Base-by-base conservation (phyloP, 2,888 invertebrate species). In the Serrognathus titanus region DNA sequence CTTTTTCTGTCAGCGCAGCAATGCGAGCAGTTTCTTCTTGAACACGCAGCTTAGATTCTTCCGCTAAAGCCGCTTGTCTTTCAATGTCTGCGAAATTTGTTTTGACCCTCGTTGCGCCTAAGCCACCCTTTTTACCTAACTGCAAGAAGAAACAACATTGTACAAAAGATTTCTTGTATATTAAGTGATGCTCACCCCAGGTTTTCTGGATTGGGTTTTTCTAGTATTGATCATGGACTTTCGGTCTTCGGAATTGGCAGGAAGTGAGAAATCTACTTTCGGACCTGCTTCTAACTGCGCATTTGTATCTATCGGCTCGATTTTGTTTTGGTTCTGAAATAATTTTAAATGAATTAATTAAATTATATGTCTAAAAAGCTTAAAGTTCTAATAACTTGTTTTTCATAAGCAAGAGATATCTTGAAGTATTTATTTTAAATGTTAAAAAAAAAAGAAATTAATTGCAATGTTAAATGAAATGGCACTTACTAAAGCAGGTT, bases 1-100 rank as follows among this genome's bases (percentile, higher is more conserved):
- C 87, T 71, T 85, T 84, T 38, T 79, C 79, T 46, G 80, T 79
- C 48, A 77, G 66, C 4, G 73, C 74, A 0, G 71, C 72, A 12
- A 73, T 73, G 55, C 80, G 76, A 43, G 76, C 72, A 8, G 73
- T 67, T 55, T 80, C 80, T 57, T 78, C 78, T 31, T 75, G 73
- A n/a, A 75, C 74, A 38, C 76, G 73, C 49, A 71, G 52, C 24
- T 69, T 70, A 10, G 88, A 83, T 75, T 92, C 90, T 77, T 94
- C 92, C 2, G 90, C 87, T 77, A 91, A 83, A 69, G 89, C 88
- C 5, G 96, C 97, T 71, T 92, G 90, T 63, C 89, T 87, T 78
- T 98, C 97, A 59, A 98, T 86, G 72, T 96, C 97, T 12, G 92
- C 92, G 76, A 99, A 99, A 79, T 97, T 94, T 3, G 94, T 86